Base-by-base conservation (phyloP, 2,888 invertebrate genomes). In the Synergus gifuensis region DNA sequence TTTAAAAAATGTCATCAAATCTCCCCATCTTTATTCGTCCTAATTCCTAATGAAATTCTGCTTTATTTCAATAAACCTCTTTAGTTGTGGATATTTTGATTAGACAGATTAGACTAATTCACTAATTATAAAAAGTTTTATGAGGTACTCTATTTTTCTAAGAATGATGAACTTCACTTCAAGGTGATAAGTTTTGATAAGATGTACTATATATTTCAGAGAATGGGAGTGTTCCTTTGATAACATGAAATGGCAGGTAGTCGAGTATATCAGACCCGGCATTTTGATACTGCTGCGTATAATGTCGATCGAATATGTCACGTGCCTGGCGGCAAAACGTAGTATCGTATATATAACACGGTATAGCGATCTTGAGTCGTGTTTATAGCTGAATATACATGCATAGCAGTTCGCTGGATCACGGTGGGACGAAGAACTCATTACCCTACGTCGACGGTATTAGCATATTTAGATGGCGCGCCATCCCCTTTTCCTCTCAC, bases 371-470 rank as follows among this genome's bases (percentile, higher is more conserved):
- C 88, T 73, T 86, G 86, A 89, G 86, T 89, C 87, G 90, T 89
- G 90, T 91, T 92, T 91, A 91, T 91, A 87, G 87, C 89, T 88
- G 88, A 89, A 91, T 91, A 90, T 90, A 89, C 90, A 91, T 91
- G 91, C 91, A 91, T 91, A 89, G 90, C 88, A 88, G 88, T 85
- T 86, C 86, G 85, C 83, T 84, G 87, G 87, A 87, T 87, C 87
- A 86, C 77, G 86, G 84, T 86, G 87, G 86, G 86, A 87, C 89
- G 88, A 90, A 87, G 89, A 92, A 91, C 91, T 92, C 92, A 92
- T 92, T 92, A 92, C 88, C 88, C 87, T 84, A 81, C 85, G 87
- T 83, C 84, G 86, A 83, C 83, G 88, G 86, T 90, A 92, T 92
- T 92, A 91, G 91, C 92, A 92, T 92, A 92, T 92, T 92, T 88